These are phyloP conservation scores for Hepsetus odoe DNA, from an alignment of 2,113 vertebrate species.

Conservation along the genomic window DNA sequence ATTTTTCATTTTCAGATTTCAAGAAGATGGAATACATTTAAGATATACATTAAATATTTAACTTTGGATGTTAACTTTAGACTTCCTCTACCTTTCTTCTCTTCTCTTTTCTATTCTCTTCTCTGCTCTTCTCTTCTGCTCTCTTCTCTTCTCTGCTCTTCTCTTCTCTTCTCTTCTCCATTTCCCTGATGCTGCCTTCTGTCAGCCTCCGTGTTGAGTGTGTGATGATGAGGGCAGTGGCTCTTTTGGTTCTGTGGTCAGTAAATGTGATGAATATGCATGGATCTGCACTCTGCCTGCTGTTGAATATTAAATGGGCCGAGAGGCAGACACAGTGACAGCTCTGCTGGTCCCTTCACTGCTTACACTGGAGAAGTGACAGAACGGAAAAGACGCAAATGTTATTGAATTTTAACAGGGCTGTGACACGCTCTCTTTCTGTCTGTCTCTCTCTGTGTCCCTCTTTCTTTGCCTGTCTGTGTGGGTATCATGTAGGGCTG, in stretches of 20 bases:
- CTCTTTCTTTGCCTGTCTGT: not conserved
- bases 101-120: not conserved
- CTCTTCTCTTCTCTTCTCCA: not conserved
- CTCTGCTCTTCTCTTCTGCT: not conserved
- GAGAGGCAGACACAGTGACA: not conserved
- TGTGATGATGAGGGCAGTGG: constrained; percentile 22
- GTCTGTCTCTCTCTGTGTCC: not conserved
- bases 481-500: not conserved
- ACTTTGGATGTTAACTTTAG: too few species aligned
- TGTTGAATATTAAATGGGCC: constrained; percentile 32
- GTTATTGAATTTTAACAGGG: constrained; percentile 22
- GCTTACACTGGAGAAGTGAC: constrained; percentile 16
- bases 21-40: too few species aligned
- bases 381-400: constrained; percentile 20
- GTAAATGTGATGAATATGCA: constrained; percentile 43
- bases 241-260: constrained; percentile 8
- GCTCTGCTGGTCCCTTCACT: constrained; percentile 12
- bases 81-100: not conserved
- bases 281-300: constrained; percentile 6
- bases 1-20: too few species aligned
- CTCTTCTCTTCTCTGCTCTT: not conserved
- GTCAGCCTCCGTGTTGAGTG: not conserved
- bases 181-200: not conserved
- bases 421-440: not conserved
- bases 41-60: too few species aligned